Evolutionary conservation across 2,888 invertebrate species (phyloP).

Genomic region (Callimorpha dominula): DNA sequence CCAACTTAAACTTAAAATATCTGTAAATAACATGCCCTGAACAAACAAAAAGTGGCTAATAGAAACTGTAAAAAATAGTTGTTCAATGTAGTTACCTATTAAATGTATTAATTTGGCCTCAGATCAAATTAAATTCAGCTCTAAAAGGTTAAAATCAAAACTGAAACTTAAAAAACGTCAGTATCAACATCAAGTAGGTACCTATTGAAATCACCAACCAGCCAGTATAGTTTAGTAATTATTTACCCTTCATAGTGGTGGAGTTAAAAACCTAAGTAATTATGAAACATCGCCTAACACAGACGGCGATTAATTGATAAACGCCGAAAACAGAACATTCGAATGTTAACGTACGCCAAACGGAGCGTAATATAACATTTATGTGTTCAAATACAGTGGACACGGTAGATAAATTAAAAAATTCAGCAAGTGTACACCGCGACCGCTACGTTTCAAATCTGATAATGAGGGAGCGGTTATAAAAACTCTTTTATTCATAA

Average conservation of each 20-base stretch:
- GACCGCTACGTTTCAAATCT: conserved; percentile 66
- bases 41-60: neutral
- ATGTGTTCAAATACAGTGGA: conserved; percentile 66
- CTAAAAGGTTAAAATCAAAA: neutral
- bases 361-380: conserved; percentile 65
- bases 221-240: no score
- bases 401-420: conserved; percentile 78
- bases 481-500: conserved; percentile 73
- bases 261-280: conserved; percentile 11
- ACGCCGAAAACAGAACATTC: conserved; percentile 39
- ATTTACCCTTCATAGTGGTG: neutral
- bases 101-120: neutral
- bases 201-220: neutral
- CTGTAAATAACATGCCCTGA: neutral
- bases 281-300: conserved; percentile 15
- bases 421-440: conserved; percentile 59
- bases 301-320: conserved; percentile 49
- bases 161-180: neutral
- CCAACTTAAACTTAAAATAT: neutral
- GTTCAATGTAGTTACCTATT: neutral
- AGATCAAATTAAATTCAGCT: neutral
- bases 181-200: no score
- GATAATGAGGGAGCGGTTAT: conserved; percentile 69
- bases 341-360: conserved; percentile 60
- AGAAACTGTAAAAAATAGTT: no score